Conservation (phyloP, 2,113 vertebrate genomes). For the Melanocharis versteri region DNA sequence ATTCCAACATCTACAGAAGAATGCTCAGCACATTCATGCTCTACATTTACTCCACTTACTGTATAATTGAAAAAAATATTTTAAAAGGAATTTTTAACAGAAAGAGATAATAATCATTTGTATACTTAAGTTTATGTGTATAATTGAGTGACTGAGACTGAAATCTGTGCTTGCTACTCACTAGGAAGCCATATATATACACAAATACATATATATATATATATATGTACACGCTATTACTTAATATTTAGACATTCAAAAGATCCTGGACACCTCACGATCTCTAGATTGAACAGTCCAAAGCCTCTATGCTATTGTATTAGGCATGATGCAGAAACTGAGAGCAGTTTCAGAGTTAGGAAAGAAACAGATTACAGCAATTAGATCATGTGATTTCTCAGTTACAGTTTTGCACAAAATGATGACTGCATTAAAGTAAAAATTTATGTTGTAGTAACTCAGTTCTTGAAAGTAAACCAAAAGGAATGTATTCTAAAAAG, state of each 20-base stretch:
- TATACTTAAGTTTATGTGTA: not conserved
- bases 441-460: not conserved
- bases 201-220: accelerated
- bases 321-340: not conserved
- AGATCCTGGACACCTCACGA: not conserved
- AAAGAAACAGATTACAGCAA: not conserved
- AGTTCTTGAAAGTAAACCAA: not conserved
- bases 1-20: not conserved
- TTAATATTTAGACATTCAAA: not conserved
- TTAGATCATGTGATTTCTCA: not conserved
- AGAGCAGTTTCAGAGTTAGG: not conserved
- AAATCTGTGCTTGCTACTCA: not conserved
- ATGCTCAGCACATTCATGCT: not conserved
- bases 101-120: not conserved
- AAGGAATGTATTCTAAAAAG: not conserved
- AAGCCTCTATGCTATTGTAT: not conserved
- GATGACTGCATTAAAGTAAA: not conserved
- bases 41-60: not conserved
- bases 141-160: not conserved
- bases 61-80: not conserved
- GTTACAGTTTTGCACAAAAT: not conserved
- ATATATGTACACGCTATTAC: not conserved
- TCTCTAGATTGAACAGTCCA: not conserved
- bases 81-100: not conserved
- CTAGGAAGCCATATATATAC: not conserved